A percentile compares a stretch with the other conserved stretches of the same genome.
These are phyloP conservation scores for Tamias sibiricus DNA, from an alignment of 2,113 vertebrate species.

Conservation along the genomic window DNA sequence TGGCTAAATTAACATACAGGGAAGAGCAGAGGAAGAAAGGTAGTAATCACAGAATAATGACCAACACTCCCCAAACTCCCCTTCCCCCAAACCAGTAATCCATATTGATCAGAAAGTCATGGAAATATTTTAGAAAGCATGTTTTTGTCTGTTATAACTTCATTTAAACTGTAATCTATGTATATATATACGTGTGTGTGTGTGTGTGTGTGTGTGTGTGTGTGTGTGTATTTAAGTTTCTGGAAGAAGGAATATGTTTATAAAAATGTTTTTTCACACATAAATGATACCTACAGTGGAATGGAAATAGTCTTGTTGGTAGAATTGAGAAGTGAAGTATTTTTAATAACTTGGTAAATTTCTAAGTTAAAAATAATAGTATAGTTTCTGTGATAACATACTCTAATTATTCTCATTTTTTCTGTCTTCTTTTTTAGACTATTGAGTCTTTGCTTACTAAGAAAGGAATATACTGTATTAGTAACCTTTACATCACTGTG, in stretches of 20 bases:
- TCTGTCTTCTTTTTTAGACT: not conserved
- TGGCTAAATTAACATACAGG: not conserved
- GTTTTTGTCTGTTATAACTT: not conserved
- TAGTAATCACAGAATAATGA: not conserved
- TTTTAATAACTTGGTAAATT: not conserved
- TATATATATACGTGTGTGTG: no score
- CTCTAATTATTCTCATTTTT: not conserved
- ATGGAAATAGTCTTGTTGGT: not conserved
- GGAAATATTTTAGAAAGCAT: not conserved
- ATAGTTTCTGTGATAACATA: not conserved
- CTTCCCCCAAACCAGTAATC: not conserved
- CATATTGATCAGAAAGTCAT: not conserved
- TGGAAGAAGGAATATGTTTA: not conserved
- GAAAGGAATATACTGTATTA: not conserved
- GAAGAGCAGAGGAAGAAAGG: not conserved
- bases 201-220: not conserved
- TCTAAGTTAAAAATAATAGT: not conserved
- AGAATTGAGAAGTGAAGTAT: not conserved
- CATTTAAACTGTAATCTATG: not conserved
- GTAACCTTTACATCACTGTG: no score
- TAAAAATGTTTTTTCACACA: not conserved
- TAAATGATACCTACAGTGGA: not conserved
- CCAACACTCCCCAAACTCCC: not conserved
- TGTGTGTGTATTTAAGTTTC: not conserved
- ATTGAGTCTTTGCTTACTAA: not conserved